Conservation (phyloP, 2,797 vertebrate genomes). For the Sparus aurata region DNA sequence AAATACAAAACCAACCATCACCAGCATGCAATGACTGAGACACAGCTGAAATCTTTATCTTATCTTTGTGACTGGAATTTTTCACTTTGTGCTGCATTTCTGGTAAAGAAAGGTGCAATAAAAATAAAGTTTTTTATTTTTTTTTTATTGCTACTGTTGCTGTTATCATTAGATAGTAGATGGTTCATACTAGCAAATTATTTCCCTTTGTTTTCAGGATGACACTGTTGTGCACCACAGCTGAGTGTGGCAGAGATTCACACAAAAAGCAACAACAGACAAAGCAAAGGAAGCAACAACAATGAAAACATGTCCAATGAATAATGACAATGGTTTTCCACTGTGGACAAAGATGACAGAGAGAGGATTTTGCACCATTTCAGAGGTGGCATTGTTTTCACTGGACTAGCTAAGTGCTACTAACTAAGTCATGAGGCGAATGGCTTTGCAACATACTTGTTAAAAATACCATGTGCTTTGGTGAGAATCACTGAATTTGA, state of each 20-base stretch:
- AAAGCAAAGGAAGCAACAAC: neutral
- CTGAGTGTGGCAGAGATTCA: neutral
- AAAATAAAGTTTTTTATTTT: neutral
- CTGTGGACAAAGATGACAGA: neutral
- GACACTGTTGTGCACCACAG: neutral
- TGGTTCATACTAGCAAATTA: neutral
- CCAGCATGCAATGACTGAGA: too few relatives aligned
- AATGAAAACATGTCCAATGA: neutral
- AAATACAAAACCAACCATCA: too few relatives aligned
- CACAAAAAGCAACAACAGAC: neutral
- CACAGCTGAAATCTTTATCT: too few relatives aligned
- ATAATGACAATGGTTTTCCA: neutral
- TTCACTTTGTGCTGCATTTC: neutral
- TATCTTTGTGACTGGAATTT: too few relatives aligned
- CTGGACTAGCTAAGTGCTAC: neutral
- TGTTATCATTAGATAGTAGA: neutral
- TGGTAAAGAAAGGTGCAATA: too few relatives aligned
- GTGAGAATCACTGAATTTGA: neutral
- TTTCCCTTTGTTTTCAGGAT: constrained; percentile 1
- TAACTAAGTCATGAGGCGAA: neutral
- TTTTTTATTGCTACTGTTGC: neutral
- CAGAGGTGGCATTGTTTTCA: neutral
- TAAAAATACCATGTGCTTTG: constrained; percentile 1
- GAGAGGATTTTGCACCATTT: neutral
- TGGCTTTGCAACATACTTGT: neutral